Conservation (phyloP, 2,113 vertebrate species). For the Calyptommatus sinebrachiatus region DNA sequence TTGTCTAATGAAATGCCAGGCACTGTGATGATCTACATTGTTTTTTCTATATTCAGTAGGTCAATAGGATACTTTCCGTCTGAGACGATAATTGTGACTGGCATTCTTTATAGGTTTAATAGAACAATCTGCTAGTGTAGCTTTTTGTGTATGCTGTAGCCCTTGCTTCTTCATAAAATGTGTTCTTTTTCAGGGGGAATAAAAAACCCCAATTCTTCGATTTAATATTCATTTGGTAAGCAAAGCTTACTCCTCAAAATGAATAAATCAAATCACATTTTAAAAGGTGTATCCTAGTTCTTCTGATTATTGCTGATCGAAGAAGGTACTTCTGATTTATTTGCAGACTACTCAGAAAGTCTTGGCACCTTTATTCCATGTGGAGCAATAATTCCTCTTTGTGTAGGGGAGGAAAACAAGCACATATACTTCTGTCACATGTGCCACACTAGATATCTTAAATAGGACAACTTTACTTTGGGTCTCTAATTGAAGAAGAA, state of each 20-base stretch:
- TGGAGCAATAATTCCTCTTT: background rate
- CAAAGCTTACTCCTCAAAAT: background rate
- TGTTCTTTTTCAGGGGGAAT: background rate
- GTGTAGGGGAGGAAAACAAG: too few relatives aligned
- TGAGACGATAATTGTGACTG: background rate
- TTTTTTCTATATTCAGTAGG: background rate
- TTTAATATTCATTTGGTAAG: background rate
- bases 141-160: background rate
- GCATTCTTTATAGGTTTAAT: background rate
- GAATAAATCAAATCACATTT: background rate
- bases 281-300: background rate
- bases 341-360: background rate
- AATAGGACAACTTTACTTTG: too few relatives aligned
- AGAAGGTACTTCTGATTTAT: background rate
- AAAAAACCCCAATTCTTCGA: background rate
- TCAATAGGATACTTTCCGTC: background rate
- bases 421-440: background rate
- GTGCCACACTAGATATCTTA: background rate
- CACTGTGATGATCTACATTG: constrained; percentile 2
- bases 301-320: background rate
- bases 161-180: constrained; percentile 1
- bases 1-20: background rate
- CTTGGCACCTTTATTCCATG: too few relatives aligned
- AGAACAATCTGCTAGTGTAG: background rate
- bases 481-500: too few relatives aligned